A percentile compares a stretch with the other conserved stretches of the same genome.
Conservation (phyloP, 2,888 invertebrate species). For the Rhogogaster chlorosoma region DNA sequence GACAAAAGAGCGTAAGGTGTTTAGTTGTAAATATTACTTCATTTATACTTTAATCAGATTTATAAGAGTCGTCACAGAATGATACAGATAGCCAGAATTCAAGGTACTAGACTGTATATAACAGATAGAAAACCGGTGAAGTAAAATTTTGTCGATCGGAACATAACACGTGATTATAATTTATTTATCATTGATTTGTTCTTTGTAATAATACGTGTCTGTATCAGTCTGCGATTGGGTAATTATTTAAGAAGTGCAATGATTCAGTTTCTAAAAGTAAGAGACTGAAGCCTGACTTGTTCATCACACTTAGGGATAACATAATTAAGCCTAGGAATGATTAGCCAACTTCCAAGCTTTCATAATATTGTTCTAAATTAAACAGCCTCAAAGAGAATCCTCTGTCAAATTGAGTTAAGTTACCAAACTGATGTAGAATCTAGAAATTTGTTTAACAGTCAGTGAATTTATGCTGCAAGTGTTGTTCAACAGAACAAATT, state of each 20-base stretch:
- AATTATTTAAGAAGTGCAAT: slow-evolving; percentile 18
- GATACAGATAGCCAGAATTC: not conserved
- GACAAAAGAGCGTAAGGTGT: not conserved
- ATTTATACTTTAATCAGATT: not conserved
- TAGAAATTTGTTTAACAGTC: not conserved
- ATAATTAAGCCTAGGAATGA: not conserved
- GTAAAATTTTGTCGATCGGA: not conserved
- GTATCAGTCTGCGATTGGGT: not conserved
- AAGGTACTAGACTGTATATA: not conserved
- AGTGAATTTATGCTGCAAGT: not conserved
- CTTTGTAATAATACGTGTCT: not conserved
- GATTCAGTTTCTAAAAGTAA: slow-evolving; percentile 25
- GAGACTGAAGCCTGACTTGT: slow-evolving; percentile 13
- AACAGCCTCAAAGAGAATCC: not conserved
- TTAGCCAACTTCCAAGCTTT: not conserved
- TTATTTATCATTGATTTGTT: not conserved
- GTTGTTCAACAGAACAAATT: not conserved
- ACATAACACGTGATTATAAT: not conserved
- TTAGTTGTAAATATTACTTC: slow-evolving; percentile 6
- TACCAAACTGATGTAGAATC: not conserved
- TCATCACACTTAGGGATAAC: slow-evolving; percentile 1
- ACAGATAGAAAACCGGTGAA: not conserved
- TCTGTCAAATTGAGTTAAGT: not conserved
- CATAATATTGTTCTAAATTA: not conserved
- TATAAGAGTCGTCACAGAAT: not conserved